These are phyloP conservation scores for Acipenser ruthenus DNA, from an alignment of 2,797 vertebrate species.

Conservation along the genomic window DNA sequence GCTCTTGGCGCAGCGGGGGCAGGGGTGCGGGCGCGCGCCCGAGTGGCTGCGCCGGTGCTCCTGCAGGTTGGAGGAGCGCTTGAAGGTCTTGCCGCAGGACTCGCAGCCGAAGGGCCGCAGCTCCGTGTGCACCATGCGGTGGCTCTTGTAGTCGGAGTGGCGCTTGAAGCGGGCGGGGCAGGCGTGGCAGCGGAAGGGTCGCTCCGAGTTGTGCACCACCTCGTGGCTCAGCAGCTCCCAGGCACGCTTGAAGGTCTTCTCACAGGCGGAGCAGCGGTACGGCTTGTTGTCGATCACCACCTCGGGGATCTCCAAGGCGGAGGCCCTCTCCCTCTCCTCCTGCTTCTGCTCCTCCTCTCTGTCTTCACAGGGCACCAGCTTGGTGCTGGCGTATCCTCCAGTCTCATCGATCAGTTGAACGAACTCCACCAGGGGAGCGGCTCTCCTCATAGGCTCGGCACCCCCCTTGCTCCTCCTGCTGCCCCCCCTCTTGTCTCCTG, in stretches of 20 bases:
- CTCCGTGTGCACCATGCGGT: conserved; percentile 30
- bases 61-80: conserved; percentile 25
- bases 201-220: conserved; percentile 39
- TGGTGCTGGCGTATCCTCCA: conserved; percentile 32
- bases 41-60: background rate
- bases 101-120: conserved; percentile 33
- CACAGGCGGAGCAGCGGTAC: conserved; percentile 27
- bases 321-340: accelerated
- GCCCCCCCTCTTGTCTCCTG: background rate
- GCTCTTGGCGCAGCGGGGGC: background rate
- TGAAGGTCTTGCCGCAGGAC: conserved; percentile 42
- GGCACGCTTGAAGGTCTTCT: conserved; percentile 33
- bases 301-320: conserved; percentile 23
- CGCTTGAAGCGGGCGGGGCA: conserved; percentile 40
- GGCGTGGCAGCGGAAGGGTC: conserved; percentile 31
- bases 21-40: too few species aligned
- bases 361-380: conserved; percentile 16
- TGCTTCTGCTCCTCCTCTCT: accelerated
- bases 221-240: conserved; percentile 46
- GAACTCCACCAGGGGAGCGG: background rate
- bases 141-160: conserved; percentile 34
- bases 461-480: background rate
- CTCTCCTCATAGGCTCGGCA: background rate
- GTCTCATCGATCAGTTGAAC: conserved; percentile 37
- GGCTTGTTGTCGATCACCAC: conserved; percentile 34